Conservation (phyloP, 2,113 vertebrate species). For the Hydrochoerus hydrochaeris region DNA sequence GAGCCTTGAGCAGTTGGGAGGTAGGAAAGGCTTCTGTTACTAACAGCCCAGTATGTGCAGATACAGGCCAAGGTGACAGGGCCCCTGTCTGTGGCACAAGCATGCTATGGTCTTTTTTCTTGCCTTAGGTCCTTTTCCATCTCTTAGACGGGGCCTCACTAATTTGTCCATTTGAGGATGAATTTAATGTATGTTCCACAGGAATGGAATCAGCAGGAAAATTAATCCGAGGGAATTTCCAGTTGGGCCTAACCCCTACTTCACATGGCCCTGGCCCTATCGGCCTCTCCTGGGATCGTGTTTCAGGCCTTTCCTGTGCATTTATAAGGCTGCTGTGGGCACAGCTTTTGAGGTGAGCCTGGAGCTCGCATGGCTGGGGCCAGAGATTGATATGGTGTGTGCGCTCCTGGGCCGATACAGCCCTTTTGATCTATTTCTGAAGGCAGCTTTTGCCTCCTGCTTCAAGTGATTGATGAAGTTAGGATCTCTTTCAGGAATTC, state of each 20-base stretch:
- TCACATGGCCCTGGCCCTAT: constrained; percentile 64
- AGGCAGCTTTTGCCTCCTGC: constrained; percentile 42
- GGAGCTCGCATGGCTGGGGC: constrained; percentile 63
- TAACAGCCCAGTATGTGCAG: not conserved
- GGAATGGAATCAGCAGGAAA: constrained; percentile 82
- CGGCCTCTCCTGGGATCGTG: constrained; percentile 67
- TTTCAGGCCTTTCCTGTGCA: constrained; percentile 66
- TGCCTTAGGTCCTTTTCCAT: constrained; percentile 42
- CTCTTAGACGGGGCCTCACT: constrained; percentile 45
- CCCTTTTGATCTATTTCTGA: constrained; percentile 77
- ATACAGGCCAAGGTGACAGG: not conserved
- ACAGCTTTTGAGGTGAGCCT: constrained; percentile 60
- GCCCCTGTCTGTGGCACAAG: not conserved
- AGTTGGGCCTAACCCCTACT: constrained; percentile 71
- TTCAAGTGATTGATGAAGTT: constrained; percentile 75
- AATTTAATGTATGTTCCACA: constrained; percentile 82
- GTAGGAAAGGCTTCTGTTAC: not conserved
- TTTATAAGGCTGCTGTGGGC: constrained; percentile 71
- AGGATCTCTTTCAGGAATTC: constrained; percentile 71
- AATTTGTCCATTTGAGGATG: constrained; percentile 82
- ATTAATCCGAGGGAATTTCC: constrained; percentile 81
- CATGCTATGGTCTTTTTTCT: constrained; percentile 29
- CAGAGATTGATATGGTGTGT: constrained; percentile 78
- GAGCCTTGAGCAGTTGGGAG: too few relatives aligned
- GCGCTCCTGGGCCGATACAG: constrained; percentile 36